phyloP scores from a whole-genome alignment of 2,113 vertebrate genomes.

The Antennarius striatus region DNA sequence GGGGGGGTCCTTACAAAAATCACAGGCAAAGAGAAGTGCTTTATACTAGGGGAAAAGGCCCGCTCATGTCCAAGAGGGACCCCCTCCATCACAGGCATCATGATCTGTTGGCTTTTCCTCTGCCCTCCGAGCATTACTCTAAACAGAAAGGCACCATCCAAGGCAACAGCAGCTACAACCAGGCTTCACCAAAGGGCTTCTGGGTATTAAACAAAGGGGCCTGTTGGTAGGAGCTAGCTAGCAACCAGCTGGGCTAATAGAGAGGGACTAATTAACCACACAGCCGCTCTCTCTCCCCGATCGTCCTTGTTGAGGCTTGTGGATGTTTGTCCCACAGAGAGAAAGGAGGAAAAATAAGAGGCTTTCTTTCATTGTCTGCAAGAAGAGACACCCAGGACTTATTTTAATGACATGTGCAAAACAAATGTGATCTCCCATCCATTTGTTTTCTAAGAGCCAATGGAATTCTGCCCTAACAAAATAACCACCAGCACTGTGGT shows the following conservation, averaged over 20 bases:
- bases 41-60: slow-evolving; percentile 60
- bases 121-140: slow-evolving; percentile 60
- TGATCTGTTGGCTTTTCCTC: slow-evolving; percentile 73
- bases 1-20: slow-evolving; percentile 72
- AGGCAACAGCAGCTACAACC: slow-evolving; percentile 47
- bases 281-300: slow-evolving; percentile 51
- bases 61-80: slow-evolving; percentile 59
- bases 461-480: slow-evolving; percentile 67
- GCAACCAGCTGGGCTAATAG: slow-evolving; percentile 68
- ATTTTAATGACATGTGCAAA: slow-evolving; percentile 78
- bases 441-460: slow-evolving; percentile 43
- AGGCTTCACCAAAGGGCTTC: slow-evolving; percentile 56
- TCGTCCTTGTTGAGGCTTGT: slow-evolving; percentile 57
- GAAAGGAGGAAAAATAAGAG: slow-evolving; percentile 55
- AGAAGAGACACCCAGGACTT: slow-evolving; percentile 65
- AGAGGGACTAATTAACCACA: slow-evolving; percentile 69
- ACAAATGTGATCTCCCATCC: slow-evolving; percentile 66
- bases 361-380: slow-evolving; percentile 60
- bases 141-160: slow-evolving; percentile 46
- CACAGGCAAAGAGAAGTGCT: slow-evolving; percentile 61
- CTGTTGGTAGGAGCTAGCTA: slow-evolving; percentile 62
- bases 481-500: slow-evolving; percentile 66
- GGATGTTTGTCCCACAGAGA: slow-evolving; percentile 65
- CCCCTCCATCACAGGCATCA: slow-evolving; percentile 42
- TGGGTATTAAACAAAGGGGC: slow-evolving; percentile 65